Evolutionary conservation across 2,888 invertebrate species (phyloP), one percentile per base, ranked within the genome.

Genomic region (Diaphora mendica): DNA sequence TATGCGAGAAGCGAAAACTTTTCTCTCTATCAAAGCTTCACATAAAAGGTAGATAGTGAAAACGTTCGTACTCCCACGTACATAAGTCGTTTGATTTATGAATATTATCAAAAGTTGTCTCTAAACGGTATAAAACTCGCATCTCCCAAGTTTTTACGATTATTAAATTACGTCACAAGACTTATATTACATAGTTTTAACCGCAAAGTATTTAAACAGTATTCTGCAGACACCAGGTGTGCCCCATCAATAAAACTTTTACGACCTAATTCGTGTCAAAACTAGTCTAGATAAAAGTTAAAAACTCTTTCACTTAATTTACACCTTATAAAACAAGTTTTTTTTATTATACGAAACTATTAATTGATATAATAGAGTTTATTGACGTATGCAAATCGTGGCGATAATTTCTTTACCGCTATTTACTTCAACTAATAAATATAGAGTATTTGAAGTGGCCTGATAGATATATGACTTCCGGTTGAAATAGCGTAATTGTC

Each of bases 71-170:
- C 13, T 59, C 26, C 2, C 7, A 30, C 62, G 17, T 62, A 26
- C 26, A 26, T 1, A 55, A 55, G n/a, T 55, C 23, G 30, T 62
- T 30, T 62, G 30, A 30, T 30, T 62, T 62, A 62, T 30, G 17
- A 30, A 62, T 62, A 17, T 59, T 35, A 33, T 26, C 35, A 35
- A 35, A 64, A 84, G 83, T 89, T 88, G 87, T 90, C 86, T 87
- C 82, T 75, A 83, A 86, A 78, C 78, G 87, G 86, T 86, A 89
- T 91, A 87, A 91, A 62, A 89, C n/a, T 23, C 9, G 87, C 91
- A 89, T 92, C 90, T 91, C 91, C 89, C 85, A 90, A 86, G 84
- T 76, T 87, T 89, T 88, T 86, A 90, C 85, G 89, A 87, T 86
- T 87, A 87, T 90, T 89, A 88, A 88, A 91, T 86, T 80, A 48